Evolutionary conservation across 2,113 vertebrate genomes (phyloP).

Genomic region (Catharus fuscescens): DNA sequence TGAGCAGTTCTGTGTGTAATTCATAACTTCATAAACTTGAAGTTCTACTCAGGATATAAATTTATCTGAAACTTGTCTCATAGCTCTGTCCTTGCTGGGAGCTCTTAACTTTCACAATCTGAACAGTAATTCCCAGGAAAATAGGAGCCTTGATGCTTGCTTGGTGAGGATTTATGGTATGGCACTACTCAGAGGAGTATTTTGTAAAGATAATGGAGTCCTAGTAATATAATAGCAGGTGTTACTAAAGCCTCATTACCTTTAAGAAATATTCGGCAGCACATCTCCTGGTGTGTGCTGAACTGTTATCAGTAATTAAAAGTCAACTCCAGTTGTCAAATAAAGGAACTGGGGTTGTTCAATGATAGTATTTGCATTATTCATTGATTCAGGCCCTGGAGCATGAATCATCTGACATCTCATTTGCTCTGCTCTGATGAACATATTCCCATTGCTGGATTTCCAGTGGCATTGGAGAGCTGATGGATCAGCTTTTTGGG

Average conservation of each 20-base stretch:
- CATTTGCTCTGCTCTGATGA: conserved; percentile 5
- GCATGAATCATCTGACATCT: conserved; percentile 15
- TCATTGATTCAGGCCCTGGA: conserved; percentile 35
- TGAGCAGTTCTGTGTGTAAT: not conserved
- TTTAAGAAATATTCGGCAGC: conserved; percentile 44
- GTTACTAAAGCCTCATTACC: conserved; percentile 58
- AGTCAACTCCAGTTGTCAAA: conserved; percentile 55
- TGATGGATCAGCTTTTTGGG: not conserved
- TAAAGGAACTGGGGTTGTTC: conserved; percentile 12
- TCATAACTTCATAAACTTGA: not conserved
- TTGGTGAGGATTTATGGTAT: conserved; percentile 4
- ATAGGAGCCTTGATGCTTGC: not conserved
- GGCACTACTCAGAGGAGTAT: not conserved
- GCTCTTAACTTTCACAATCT: not conserved
- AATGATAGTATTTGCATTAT: conserved; percentile 49
- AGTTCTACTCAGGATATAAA: not conserved
- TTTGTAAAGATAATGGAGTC: conserved; percentile 50
- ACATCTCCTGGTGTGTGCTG: conserved; percentile 3
- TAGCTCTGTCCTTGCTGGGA: conserved; percentile 5
- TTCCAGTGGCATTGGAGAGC: not conserved
- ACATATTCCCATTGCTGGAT: not conserved
- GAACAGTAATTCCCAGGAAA: conserved; percentile 7
- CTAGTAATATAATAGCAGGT: conserved; percentile 41
- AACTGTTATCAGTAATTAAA: conserved; percentile 63
- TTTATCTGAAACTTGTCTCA: not conserved